Evolutionary conservation across 2,113 vertebrate species (phyloP).

Genomic region (Tamias sibiricus): DNA sequence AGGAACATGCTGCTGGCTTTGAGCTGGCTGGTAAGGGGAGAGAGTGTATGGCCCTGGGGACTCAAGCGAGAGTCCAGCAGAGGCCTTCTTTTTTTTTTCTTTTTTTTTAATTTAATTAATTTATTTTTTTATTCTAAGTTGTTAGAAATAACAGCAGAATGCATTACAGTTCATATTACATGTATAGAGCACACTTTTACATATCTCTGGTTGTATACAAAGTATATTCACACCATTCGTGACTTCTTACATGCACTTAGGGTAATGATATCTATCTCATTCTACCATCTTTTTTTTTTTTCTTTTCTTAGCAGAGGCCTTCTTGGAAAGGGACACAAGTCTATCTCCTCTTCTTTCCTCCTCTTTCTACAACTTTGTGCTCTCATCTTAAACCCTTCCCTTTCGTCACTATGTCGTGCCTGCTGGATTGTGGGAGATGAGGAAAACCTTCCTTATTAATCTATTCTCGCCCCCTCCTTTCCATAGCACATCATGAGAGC

Average conservation of each 20-base stretch:
- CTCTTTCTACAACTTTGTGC: background rate
- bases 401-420: background rate
- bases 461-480: background rate
- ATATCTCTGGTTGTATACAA: no score
- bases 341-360: background rate
- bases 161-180: no score
- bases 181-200: no score
- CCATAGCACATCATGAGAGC: background rate
- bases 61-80: background rate
- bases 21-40: background rate
- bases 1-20: background rate
- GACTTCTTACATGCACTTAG: no score
- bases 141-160: no score
- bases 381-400: background rate
- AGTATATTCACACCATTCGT: no score
- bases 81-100: no score
- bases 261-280: no score
- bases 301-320: no score
- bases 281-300: no score
- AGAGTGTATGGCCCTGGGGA: rapidly evolving
- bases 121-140: no score
- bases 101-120: no score
- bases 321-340: rapidly evolving
- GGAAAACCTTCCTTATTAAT: background rate
- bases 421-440: background rate